A percentile compares a stretch with the other conserved stretches of the same genome.
Conservation (phyloP, 37 sponge, comb jelly and placozoan species). For the Hexactinellida sp. region DNA sequence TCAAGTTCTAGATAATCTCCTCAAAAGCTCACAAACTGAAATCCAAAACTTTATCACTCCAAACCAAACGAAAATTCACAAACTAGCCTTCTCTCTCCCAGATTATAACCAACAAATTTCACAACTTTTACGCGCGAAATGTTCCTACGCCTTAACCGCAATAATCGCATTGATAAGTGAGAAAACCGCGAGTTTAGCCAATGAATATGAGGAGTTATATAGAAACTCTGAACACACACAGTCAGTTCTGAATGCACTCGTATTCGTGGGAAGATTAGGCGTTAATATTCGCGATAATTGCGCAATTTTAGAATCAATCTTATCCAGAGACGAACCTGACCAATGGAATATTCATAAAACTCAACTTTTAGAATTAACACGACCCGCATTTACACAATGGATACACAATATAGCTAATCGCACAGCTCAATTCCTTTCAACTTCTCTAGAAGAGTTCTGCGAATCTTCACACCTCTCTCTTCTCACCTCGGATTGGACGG, state of each 20-base stretch:
- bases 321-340: background rate
- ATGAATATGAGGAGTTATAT: background rate
- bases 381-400: background rate
- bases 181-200: background rate
- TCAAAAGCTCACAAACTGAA: background rate
- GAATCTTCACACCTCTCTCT: constrained; percentile 6
- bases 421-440: background rate
- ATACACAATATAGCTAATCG: background rate
- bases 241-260: background rate
- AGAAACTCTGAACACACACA: background rate
- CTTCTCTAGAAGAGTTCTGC: background rate
- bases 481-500: background rate
- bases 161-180: background rate
- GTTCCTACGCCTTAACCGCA: background rate
- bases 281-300: constrained; percentile 7
- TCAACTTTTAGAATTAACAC: background rate
- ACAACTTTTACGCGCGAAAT: background rate
- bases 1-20: background rate
- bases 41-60: background rate
- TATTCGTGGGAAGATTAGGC: background rate
- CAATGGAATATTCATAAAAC: background rate
- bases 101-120: background rate
- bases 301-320: background rate
- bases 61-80: background rate
- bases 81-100: background rate